Base-by-base conservation (phyloP, 2,113 vertebrate species). In the Serilophus lunatus region DNA sequence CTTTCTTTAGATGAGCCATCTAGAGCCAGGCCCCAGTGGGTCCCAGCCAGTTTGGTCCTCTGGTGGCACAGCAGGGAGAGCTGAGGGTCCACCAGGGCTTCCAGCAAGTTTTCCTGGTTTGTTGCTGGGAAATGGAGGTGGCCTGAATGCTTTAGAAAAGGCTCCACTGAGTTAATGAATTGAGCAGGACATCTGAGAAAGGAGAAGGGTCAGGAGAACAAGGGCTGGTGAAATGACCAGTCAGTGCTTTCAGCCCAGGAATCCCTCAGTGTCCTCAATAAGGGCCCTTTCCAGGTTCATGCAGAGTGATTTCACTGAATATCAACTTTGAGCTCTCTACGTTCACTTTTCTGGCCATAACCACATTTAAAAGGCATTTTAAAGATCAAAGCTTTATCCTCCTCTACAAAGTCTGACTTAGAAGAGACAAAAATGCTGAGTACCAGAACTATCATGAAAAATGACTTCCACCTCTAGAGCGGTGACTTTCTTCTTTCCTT, bases 331-430 rank as follows among this genome's bases (percentile, higher is more conserved):
- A 96, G 95, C 86, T 88, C 92, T 91, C 72, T 26, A 42, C 87
- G 40, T 84, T 96, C 95, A 87, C 79, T 95, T 94, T 95, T 97
- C 90, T 97, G 93, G 95, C 95, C 90, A 85, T 96, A 96, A 97
- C 97, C 97, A 97, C 97, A 97, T 97, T 97, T 97, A 96, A 97
- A 97, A 96, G 79, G 74, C 82, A 81, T 93, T 86, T 95, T 84
- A 71, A 96, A 97, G 96, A 98, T 97, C 95, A 97, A 98, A 98
- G 97, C 23, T 92, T 87, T 90, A 85, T 91, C 95, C 82, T 98
- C 97, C 93, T 98, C 97, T 93, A 96, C 95, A 92, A 74, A 96
- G 81, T 4, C 71, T 96, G 84, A 81, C 94, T 96, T 84, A 86
- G 13, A 82, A 93, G 63, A 86, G 15, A 82, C 87, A 53, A 72